phyloP scores from a whole-genome alignment of 2,113 vertebrate genomes.

The Xyliphius kryptos region DNA sequence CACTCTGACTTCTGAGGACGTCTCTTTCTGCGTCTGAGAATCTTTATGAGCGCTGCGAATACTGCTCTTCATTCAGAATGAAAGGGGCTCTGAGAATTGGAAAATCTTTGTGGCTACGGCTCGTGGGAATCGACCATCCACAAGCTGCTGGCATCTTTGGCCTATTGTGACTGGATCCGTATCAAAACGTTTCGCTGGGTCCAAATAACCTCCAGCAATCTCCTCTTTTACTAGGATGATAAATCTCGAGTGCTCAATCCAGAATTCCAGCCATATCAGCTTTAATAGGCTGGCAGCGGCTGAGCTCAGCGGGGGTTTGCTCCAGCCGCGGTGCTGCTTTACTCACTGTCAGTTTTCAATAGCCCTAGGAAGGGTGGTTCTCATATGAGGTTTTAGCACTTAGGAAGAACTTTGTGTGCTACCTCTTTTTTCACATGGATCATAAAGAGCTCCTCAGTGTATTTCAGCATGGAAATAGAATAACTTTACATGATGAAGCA shows the following conservation, averaged over 20 bases:
- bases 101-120: neutral
- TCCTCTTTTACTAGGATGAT: constrained; percentile 24
- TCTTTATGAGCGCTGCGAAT: constrained; percentile 4
- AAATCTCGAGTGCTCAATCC: constrained; percentile 19
- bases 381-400: neutral
- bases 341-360: constrained; percentile 26
- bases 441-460: constrained; percentile 7
- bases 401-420: constrained; percentile 11
- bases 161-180: constrained; percentile 21
- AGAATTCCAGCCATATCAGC: constrained; percentile 7
- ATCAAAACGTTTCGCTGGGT: constrained; percentile 19
- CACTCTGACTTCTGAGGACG: neutral
- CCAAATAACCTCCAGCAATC: constrained; percentile 16
- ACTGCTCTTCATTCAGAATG: constrained; percentile 2
- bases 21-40: neutral
- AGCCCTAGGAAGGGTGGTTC: neutral
- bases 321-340: neutral
- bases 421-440: neutral
- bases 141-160: constrained; percentile 4
- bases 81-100: constrained; percentile 10
- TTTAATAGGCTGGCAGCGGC: constrained; percentile 19
- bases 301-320: constrained; percentile 15
- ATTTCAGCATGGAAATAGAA: constrained; percentile 7
- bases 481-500: neutral
- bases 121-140: neutral